These are phyloP conservation scores for Perizoma flavofasciatum DNA, from an alignment of 2,888 invertebrate species.

Conservation along the genomic window DNA sequence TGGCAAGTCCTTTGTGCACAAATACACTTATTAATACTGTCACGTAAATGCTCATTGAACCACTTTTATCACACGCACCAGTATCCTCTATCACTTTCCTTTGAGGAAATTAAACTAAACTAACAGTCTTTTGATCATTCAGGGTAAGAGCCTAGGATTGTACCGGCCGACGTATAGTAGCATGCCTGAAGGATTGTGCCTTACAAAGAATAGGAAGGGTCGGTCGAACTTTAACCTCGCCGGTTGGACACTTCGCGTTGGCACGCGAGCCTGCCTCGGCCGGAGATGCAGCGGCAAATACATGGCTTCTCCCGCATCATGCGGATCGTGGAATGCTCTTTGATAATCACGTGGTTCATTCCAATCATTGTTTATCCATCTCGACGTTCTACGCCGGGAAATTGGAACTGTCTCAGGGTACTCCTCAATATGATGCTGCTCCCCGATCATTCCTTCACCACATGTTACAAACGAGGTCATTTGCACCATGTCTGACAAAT, in stretches of 20 bases:
- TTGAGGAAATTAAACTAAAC: constrained; percentile 75
- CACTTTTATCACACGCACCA: constrained; percentile 74
- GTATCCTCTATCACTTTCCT: constrained; percentile 77
- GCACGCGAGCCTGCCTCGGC: constrained; percentile 88
- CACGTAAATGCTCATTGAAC: constrained; percentile 77
- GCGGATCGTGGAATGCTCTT: constrained; percentile 88
- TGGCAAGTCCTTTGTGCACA: constrained; percentile 57
- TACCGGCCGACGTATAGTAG: constrained; percentile 94
- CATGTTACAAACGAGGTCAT: constrained; percentile 93
- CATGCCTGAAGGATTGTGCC: constrained; percentile 96
- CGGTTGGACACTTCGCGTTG: constrained; percentile 85
- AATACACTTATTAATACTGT: constrained; percentile 77
- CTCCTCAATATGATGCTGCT: constrained; percentile 91
- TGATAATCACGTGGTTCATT: constrained; percentile 86
- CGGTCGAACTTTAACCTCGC: constrained; percentile 92
- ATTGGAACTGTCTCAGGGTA: constrained; percentile 88
- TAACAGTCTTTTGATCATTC: constrained; percentile 78
- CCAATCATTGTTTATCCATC: constrained; percentile 74
- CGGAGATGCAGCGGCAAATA: constrained; percentile 87
- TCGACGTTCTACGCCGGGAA: constrained; percentile 65
- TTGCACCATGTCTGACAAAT: constrained; percentile 93
- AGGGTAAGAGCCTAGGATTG: constrained; percentile 92
- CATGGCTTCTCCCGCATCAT: constrained; percentile 78
- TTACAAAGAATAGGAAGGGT: constrained; percentile 94
- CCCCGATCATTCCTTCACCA: constrained; percentile 88